Conservation (phyloP, 2,113 vertebrate genomes). For the Dermatemys mawii region DNA sequence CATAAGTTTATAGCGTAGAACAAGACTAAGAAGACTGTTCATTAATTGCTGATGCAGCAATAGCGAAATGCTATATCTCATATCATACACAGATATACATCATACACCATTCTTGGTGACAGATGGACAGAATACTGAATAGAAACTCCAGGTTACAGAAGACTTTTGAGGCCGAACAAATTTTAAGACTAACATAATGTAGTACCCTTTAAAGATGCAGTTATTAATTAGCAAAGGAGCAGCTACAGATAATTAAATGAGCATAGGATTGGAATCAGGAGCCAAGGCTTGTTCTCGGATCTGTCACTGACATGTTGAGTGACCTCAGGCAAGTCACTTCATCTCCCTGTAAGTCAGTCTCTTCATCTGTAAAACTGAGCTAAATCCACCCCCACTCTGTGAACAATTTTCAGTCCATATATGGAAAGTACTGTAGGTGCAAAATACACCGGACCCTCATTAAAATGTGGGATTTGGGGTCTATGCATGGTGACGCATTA, state of each 20-base stretch:
- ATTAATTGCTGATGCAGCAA: neutral
- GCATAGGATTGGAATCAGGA: neutral
- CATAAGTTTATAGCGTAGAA: no score
- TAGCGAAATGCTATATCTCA: neutral
- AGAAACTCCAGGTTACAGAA: neutral
- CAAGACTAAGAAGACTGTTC: neutral
- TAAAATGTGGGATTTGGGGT: no score
- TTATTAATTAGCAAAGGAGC: neutral
- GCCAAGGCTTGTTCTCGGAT: neutral
- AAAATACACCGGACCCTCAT: no score
- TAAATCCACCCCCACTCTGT: neutral
- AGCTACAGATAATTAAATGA: neutral
- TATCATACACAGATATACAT: no score
- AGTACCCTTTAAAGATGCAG: neutral
- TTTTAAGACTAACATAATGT: neutral
- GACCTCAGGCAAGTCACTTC: neutral
- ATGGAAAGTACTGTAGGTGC: neutral
- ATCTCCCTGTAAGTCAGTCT: neutral
- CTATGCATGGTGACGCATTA: no score
- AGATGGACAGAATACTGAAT: neutral
- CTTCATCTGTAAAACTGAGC: neutral
- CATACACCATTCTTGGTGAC: no score
- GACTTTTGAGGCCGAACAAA: neutral
- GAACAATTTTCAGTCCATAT: neutral
- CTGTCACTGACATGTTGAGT: neutral